phyloP scores from a whole-genome alignment of 2,888 invertebrate species.

The Ctenicera cuprea region DNA sequence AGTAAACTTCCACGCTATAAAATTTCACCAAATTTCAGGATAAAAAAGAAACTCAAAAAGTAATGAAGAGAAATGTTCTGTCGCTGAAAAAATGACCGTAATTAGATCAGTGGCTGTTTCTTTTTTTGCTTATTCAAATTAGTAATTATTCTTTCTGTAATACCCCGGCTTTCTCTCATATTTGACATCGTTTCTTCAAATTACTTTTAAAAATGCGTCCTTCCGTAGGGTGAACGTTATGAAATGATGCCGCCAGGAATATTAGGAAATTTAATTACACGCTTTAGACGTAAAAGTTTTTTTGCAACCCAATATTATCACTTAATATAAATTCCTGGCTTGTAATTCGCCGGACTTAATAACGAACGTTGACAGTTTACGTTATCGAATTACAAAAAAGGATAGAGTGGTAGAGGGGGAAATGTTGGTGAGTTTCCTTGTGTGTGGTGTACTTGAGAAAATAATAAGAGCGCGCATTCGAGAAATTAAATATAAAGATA shows the following conservation, averaged over 20 bases:
- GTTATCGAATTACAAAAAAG: slow-evolving; percentile 16
- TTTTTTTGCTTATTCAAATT: not conserved
- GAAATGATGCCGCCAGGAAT: slow-evolving; percentile 7
- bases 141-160: slow-evolving; percentile 16
- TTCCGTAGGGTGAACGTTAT: not conserved
- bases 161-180: not conserved
- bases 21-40: not conserved
- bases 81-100: slow-evolving; percentile 1
- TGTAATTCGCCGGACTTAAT: slow-evolving; percentile 19
- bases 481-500: not conserved
- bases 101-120: slow-evolving; percentile 18
- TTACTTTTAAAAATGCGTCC: slow-evolving; percentile 3
- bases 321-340: slow-evolving; percentile 26
- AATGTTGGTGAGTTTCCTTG: not conserved
- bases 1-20: not conserved
- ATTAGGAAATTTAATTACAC: slow-evolving; percentile 21
- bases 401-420: not conserved
- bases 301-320: slow-evolving; percentile 22
- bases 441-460: not conserved
- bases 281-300: slow-evolving; percentile 3
- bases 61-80: not conserved
- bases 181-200: slow-evolving; percentile 26
- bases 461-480: not conserved
- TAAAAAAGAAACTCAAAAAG: not conserved
- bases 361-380: slow-evolving; percentile 13